Conservation (phyloP, 2,888 invertebrate species). For the Leptarthrus brevirostris region DNA sequence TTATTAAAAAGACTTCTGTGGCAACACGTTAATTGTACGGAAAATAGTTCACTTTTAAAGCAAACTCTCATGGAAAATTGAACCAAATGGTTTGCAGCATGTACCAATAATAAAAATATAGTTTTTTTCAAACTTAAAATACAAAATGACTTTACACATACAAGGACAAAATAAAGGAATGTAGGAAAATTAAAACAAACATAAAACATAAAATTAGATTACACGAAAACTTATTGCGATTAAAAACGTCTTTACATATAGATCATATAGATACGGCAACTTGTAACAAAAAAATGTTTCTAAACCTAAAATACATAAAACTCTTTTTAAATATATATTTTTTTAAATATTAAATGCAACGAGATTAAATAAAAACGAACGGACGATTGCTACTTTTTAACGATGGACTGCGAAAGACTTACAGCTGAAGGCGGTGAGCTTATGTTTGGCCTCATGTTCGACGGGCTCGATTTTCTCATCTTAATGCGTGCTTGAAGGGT, state of each 20-base stretch:
- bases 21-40: no score
- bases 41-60: no score
- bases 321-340: conserved; percentile 30
- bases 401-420: conserved; percentile 45
- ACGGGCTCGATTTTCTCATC: conserved; percentile 67
- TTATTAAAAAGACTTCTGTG: no score
- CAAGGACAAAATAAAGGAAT: no score
- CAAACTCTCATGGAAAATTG: no score
- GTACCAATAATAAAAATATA: no score
- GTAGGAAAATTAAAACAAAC: no score
- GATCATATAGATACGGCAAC: conserved; percentile 33
- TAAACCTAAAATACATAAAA: conserved; percentile 37
- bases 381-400: conserved; percentile 44
- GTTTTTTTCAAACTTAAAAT: no score
- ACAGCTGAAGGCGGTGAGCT: conserved; percentile 50
- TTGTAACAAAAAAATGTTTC: conserved; percentile 29
- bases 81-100: no score
- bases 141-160: no score
- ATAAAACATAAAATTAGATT: no score
- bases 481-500: conserved; percentile 87
- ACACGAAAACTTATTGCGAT: conserved; percentile 20
- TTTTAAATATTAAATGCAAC: conserved; percentile 30
- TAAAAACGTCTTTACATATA: conserved; percentile 20
- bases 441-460: conserved; percentile 48
- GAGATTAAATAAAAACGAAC: conserved; percentile 25